These are phyloP conservation scores for Arizona elegans DNA, from an alignment of 2,113 vertebrate species.

Conservation along the genomic window DNA sequence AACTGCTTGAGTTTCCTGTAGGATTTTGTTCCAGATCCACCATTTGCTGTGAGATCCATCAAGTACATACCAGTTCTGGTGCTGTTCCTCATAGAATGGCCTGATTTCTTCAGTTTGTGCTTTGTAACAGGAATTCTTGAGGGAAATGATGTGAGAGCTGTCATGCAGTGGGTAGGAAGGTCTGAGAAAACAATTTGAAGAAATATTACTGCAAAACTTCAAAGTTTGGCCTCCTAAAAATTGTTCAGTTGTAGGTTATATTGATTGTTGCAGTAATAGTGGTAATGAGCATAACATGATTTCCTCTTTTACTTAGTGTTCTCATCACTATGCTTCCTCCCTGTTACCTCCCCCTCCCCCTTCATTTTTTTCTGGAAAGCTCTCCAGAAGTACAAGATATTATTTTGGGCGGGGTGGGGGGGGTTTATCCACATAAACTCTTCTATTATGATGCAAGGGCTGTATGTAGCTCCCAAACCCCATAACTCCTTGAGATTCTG, in stretches of 20 bases:
- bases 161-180: slow-evolving; percentile 74
- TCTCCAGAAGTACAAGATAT: background rate
- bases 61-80: slow-evolving; percentile 84
- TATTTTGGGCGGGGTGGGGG: background rate
- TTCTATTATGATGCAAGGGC: background rate
- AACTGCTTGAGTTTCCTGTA: slow-evolving; percentile 71
- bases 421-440: background rate
- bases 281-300: background rate
- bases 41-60: slow-evolving; percentile 84
- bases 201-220: slow-evolving; percentile 1
- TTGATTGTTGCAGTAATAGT: background rate
- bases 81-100: slow-evolving; percentile 74
- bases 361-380: background rate
- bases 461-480: background rate
- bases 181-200: slow-evolving; percentile 43
- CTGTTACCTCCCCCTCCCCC: too few relatives aligned
- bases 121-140: slow-evolving; percentile 75
- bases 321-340: background rate
- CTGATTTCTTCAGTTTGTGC: slow-evolving; percentile 73
- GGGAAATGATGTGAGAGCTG: slow-evolving; percentile 78
- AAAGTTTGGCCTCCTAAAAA: background rate
- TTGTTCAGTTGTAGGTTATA: slow-evolving; percentile 8
- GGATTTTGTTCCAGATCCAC: slow-evolving; percentile 81
- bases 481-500: background rate
- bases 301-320: background rate